Evolutionary conservation across 2,113 vertebrate genomes (phyloP).

Genomic region (Formicarius rufipectus): DNA sequence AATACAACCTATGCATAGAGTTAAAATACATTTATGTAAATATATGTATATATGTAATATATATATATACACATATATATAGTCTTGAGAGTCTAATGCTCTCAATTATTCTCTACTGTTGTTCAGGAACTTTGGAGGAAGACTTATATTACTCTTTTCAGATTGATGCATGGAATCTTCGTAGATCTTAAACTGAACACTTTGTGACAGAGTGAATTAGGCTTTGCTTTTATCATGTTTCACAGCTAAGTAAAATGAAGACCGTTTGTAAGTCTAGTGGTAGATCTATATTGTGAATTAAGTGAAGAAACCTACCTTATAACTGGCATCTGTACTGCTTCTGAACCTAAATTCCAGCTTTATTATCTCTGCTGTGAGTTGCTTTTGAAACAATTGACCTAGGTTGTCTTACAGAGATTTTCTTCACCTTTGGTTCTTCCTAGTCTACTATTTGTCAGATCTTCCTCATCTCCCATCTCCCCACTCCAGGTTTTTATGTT

Average conservation of each 20-base stretch:
- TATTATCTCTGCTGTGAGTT: not conserved
- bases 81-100: not conserved
- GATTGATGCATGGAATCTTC: not conserved
- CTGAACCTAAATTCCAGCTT: not conserved
- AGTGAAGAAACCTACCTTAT: not conserved
- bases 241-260: not conserved
- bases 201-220: not conserved
- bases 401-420: not conserved
- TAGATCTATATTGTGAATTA: not conserved
- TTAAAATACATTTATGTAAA: conserved; percentile 4
- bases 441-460: not conserved
- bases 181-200: not conserved
- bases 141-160: not conserved
- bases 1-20: not conserved
- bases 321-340: not conserved
- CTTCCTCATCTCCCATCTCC: not conserved
- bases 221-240: conserved; percentile 3
- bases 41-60: not conserved
- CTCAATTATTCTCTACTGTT: not conserved
- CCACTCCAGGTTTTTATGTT: not conserved
- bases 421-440: not conserved
- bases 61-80: not conserved
- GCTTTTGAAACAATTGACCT: not conserved
- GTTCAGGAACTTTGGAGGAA: not conserved
- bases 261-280: not conserved